Percentiles rank a stretch among this genome's conserved stretches.
phyloP scores from a whole-genome alignment of 2,888 invertebrate species.

The Chaetogeoica ovagalla region DNA sequence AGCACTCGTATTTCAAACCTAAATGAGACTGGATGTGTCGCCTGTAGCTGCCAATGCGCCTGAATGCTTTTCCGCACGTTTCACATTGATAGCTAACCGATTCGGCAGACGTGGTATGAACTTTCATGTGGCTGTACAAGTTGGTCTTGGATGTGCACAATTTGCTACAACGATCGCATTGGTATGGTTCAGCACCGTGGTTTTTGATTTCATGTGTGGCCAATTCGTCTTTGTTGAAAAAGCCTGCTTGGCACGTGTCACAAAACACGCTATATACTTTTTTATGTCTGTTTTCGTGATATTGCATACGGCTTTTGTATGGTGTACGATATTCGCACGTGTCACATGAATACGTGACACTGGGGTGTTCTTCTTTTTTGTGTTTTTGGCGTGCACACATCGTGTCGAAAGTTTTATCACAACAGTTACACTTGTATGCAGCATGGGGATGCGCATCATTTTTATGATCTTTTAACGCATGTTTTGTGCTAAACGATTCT shows the following conservation, averaged over 20 bases:
- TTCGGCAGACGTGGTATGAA: conserved; percentile 50
- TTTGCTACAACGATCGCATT: conserved; percentile 54
- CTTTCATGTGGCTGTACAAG: conserved; percentile 54
- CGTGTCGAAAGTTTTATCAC: conserved; percentile 52
- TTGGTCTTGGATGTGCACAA: conserved; percentile 54
- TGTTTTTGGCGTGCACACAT: conserved; percentile 51
- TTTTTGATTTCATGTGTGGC: conserved; percentile 54
- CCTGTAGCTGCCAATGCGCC: conserved; percentile 54
- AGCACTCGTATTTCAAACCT: conserved; percentile 53
- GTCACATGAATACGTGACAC: conserved; percentile 52
- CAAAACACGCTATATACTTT: conserved; percentile 54
- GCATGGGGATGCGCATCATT: conserved; percentile 36
- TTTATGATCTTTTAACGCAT: conserved; percentile 48
- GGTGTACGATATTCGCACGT: conserved; percentile 53
- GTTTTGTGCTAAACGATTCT: conserved; percentile 43
- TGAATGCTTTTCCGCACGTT: conserved; percentile 54
- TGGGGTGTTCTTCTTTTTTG: conserved; percentile 52
- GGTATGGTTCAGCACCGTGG: conserved; percentile 54
- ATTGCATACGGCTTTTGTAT: conserved; percentile 53
- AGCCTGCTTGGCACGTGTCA: conserved; percentile 53
- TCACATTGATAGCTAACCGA: conserved; percentile 54
- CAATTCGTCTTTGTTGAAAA: conserved; percentile 54
- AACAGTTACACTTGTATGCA: conserved; percentile 53
- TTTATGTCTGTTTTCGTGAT: conserved; percentile 54
- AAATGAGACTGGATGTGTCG: conserved; percentile 54